Evolutionary conservation across 2,797 vertebrate species (phyloP), one percentile per base, ranked within the genome.

Genomic region (Helicolenus hilgendorfi): DNA sequence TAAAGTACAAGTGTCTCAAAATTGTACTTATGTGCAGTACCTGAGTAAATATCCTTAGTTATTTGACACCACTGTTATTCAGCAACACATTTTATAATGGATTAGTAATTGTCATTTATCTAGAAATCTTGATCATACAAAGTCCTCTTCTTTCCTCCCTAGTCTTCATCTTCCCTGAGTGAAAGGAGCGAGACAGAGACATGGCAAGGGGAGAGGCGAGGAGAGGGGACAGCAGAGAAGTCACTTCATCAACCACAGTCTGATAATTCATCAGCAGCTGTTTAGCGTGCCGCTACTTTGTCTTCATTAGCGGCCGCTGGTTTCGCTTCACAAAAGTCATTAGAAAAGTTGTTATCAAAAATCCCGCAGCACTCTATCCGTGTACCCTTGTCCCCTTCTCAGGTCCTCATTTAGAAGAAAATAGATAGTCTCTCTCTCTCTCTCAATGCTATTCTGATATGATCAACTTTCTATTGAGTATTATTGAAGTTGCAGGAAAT

Each of bases 251-350:
- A 95, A 87, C 85, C 89, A 88, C 89, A 89, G 90, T 94, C 94
- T 92, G 89, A 95, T 94, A 91, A 94, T 93, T 95, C 92, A 95
- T 96, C 93, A 92, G 91, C 93, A 92, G 94, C 95, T 95, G 91
- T 90, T 95, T 85, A 91, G 85, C 33, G 2, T 14, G 87, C 84
- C n/a, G 63, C 89, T 86, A 81, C 94, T 96, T 95, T 91, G 89
- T 96, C 95, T 96, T 95, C 96, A 96, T 96, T 96, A 94, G 88
- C 77, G 7, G 69, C 56, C 14, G 58, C 86, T 86, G 88, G 80
- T 86, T 85, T 87, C 74, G n/a, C 78, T 92, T 89, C 89, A 83
- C 90, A 87, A 63, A 91, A 91, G 87, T 89, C 91, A 91, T 94
- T 92, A 88, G 84, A 87, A 88, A 95, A 94, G 75, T 86, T 88